Base-by-base conservation (phyloP, 2,888 invertebrate genomes). In the Fragum fragum region DNA sequence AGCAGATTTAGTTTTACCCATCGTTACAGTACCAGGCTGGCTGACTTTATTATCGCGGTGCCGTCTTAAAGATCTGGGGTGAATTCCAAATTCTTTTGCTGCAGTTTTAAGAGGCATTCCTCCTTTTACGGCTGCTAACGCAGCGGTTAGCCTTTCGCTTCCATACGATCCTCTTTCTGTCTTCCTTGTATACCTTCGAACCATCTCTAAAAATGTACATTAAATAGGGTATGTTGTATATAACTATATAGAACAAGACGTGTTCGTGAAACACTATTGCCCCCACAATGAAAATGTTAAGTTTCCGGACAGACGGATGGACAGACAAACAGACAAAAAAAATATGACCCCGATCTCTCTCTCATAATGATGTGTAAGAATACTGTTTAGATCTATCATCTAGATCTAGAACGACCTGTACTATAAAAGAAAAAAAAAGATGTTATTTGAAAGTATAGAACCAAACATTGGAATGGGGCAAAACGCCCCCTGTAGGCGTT, bases 81-180 rank as follows among this genome's bases (percentile, higher is more conserved):
- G 68, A 18, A 68, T 68, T 1, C 42, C 68, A 26, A 42, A 42
- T 42, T 68, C 68, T 18, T 28, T 68, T 23, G 23, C 42, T 23
- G 68, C 68, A 3, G 36, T 39, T 47, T 39, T 68, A 5, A 68
- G 42, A 42, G 68, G 23, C 68, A 68, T 68, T 68, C 68, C 68
- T 21, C 26, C 26, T 68, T 23, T 39, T 42, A 68, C 18, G 6
- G 68, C 68, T 21, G n/a, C 68, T 68, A 68, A 42, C 14, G 42
- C 68, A 36, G 39, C 39, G 11, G 3, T 23, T 1, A 68, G 42
- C 11, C 1, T 68, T 39, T 68, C 68, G 18, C 68, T 68, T 68
- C 68, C 68, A 39, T 39, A 39, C 1, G 23, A 39, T 3, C 63
- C 32, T 32, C 63, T 28, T 36, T 68, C 42, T 39, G 68, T 47